Evolutionary conservation across 2,797 vertebrate species (phyloP).

Genomic region (Esox lucius): DNA sequence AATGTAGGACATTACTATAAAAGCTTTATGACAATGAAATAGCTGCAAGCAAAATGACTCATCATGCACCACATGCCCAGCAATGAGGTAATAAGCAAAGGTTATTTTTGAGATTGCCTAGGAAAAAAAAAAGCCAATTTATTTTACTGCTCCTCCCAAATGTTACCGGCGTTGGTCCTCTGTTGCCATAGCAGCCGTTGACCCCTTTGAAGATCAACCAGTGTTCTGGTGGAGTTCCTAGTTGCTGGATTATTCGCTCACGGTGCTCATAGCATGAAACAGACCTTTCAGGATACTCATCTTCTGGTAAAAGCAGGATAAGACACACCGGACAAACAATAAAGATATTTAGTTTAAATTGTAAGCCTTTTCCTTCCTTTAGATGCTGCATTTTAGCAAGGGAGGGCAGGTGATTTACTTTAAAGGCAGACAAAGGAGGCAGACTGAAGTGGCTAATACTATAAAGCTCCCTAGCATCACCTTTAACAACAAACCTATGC

Average conservation of each 20-base stretch:
- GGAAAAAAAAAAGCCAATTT: background rate
- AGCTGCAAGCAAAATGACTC: background rate
- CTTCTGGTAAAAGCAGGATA: background rate
- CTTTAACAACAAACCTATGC: background rate
- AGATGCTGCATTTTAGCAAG: background rate
- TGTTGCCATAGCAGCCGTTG: slow-evolving; percentile 31
- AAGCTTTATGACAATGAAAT: background rate
- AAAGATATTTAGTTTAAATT: background rate
- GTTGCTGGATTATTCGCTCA: background rate
- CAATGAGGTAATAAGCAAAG: background rate
- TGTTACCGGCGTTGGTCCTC: background rate
- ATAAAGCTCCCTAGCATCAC: background rate
- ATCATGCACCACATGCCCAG: background rate
- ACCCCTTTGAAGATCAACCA: background rate
- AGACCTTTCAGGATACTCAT: slow-evolving; percentile 1
- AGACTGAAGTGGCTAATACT: background rate
- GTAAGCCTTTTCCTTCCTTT: background rate
- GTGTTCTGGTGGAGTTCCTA: background rate
- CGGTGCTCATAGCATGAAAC: slow-evolving; percentile 9
- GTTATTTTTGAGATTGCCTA: background rate
- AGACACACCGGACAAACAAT: background rate
- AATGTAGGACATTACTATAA: background rate
- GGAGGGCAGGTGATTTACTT: background rate
- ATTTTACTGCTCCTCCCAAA: background rate
- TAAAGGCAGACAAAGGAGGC: background rate